Percentiles rank a stretch among this genome's conserved stretches.
phyloP scores from a whole-genome alignment of 2,113 vertebrate species.

The Cranoglanis bouderius region DNA sequence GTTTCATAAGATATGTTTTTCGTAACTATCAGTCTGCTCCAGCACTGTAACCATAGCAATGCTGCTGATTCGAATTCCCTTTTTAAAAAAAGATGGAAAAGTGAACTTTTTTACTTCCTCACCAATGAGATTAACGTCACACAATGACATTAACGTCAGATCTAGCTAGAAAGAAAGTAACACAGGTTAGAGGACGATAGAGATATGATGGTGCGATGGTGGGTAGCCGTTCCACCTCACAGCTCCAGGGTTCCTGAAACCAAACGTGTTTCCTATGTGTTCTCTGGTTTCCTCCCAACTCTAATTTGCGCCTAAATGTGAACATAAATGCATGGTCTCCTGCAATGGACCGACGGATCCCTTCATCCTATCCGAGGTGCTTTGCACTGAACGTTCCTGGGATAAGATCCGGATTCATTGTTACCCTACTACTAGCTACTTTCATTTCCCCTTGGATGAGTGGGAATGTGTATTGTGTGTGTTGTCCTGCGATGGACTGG shows the following conservation, averaged over 20 bases:
- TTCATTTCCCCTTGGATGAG: background rate
- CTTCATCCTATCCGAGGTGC: background rate
- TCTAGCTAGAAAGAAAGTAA: too few relatives aligned
- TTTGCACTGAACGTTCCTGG: background rate
- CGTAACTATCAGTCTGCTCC: too few relatives aligned
- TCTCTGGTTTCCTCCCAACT: background rate
- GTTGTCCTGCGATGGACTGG: background rate
- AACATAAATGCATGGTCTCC: background rate
- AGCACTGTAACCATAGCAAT: too few relatives aligned
- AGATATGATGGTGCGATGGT: background rate
- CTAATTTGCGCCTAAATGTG: background rate
- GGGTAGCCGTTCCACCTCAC: background rate
- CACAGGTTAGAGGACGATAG: background rate
- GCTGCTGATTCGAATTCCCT: too few relatives aligned
- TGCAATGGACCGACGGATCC: background rate
- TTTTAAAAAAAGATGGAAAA: too few relatives aligned
- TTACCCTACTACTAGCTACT: background rate
- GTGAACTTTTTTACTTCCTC: too few relatives aligned
- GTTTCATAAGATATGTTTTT: too few relatives aligned
- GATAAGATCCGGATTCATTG: background rate
- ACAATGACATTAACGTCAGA: too few relatives aligned
- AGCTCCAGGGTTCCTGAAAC: background rate
- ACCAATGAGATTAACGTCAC: too few relatives aligned
- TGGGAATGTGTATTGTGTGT: slow-evolving; percentile 14
- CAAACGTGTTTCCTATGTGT: background rate